Conservation (phyloP, 1,140 invertebrate genomes). For the Batillaria attramentaria region DNA sequence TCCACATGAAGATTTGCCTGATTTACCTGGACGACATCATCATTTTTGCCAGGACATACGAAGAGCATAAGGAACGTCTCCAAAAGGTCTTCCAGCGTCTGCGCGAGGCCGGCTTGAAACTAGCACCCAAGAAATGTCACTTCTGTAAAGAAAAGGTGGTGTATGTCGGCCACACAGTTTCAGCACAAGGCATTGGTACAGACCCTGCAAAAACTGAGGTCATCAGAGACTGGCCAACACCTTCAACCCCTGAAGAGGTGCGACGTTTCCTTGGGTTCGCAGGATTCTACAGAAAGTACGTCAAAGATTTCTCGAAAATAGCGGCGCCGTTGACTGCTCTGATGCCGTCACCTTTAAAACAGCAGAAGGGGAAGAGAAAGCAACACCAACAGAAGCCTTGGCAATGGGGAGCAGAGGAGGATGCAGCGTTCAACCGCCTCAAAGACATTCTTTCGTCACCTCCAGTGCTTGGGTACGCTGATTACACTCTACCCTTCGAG, state of each 20-base stretch:
- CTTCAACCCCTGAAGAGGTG: conserved; percentile 64
- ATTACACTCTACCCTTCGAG: conserved; percentile 36
- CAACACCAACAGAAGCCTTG: neutral
- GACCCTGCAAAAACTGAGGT: conserved; percentile 70
- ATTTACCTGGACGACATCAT: too few relatives aligned
- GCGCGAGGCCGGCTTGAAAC: conserved; percentile 41
- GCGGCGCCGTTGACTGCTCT: conserved; percentile 61
- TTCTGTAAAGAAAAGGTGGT: conserved; percentile 34
- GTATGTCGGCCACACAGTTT: conserved; percentile 49
- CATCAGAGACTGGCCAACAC: conserved; percentile 59
- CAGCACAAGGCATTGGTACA: conserved; percentile 55
- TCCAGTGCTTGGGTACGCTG: conserved; percentile 45
- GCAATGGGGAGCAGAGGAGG: conserved; percentile 29
- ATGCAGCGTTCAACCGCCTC: conserved; percentile 31
- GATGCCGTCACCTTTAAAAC: conserved; percentile 18
- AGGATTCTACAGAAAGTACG: conserved; percentile 68
- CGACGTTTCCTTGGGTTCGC: conserved; percentile 72
- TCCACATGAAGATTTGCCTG: too few relatives aligned
- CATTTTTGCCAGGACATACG: too few relatives aligned
- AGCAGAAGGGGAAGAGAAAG: neutral
- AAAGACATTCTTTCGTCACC: conserved; percentile 20
- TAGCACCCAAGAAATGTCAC: conserved; percentile 40
- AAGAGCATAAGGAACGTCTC: conserved; percentile 39
- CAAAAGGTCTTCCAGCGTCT: conserved; percentile 49
- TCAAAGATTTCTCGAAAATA: conserved; percentile 60